Percentiles rank a stretch among this genome's conserved stretches.
Conservation (phyloP, 2,113 vertebrate genomes). For the Apus apus region DNA sequence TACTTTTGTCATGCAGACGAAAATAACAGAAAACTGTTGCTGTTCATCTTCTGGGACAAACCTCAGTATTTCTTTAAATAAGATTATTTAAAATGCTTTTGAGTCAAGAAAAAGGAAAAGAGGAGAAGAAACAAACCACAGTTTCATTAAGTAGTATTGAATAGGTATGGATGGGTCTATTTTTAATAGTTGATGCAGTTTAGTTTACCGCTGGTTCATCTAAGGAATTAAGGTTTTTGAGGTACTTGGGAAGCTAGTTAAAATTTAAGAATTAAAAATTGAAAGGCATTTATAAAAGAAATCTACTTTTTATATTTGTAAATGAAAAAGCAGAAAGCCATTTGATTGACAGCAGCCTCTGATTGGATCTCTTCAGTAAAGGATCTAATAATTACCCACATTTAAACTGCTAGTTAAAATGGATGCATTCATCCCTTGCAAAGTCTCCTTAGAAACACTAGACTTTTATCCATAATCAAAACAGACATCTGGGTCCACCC, state of each 20-base stretch:
- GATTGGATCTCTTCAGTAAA: neutral
- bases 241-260: neutral
- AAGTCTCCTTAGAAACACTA: conserved; percentile 51
- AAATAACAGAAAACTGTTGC: neutral
- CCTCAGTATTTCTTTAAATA: neutral
- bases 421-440: conserved; percentile 24
- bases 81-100: neutral
- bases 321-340: conserved; percentile 19
- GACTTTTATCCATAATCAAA: conserved; percentile 74
- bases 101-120: neutral
- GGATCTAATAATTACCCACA: neutral
- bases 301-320: neutral
- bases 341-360: neutral
- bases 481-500: conserved; percentile 79
- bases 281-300: neutral
- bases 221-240: neutral
- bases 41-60: neutral
- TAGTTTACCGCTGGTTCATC: neutral
- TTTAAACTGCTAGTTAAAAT: conserved; percentile 40
- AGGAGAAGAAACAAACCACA: neutral
- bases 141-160: neutral
- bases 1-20: neutral
- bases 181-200: neutral
- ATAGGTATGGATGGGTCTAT: neutral
- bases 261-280: neutral